Evolutionary conservation across 2,113 vertebrate species (phyloP).

Genomic region (Oophaga pumilio): DNA sequence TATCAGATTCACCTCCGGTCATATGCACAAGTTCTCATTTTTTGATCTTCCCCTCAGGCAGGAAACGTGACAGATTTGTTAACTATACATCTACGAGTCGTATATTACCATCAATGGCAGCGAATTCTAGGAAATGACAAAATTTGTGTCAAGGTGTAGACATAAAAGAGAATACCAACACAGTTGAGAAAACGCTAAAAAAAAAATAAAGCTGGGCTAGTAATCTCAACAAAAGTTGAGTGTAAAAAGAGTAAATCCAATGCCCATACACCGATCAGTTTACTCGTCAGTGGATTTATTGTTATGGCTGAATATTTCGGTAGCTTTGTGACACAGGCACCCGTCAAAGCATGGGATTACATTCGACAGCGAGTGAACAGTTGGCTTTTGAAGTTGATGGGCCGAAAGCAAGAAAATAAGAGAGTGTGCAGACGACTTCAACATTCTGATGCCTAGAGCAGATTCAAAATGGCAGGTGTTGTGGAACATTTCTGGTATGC

Average conservation of each 20-base stretch:
- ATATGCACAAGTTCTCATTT: neutral
- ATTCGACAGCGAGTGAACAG: neutral
- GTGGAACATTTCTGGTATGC: neutral
- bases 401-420: neutral
- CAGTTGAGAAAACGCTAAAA: neutral
- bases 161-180: neutral
- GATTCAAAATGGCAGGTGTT: neutral
- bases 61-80: neutral
- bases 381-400: neutral
- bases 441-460: neutral
- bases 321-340: neutral
- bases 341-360: neutral
- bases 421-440: neutral
- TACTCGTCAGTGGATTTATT: too few species aligned
- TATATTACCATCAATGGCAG: neutral
- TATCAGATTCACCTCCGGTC: neutral
- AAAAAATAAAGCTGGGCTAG: neutral
- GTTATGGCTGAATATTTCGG: too few species aligned
- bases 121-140: slow-evolving; percentile 21
- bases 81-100: neutral
- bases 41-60: slow-evolving; percentile 18
- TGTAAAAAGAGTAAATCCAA: neutral
- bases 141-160: neutral
- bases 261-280: neutral
- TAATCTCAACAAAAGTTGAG: neutral